Evolutionary conservation across 2,888 invertebrate species (phyloP).

Genomic region (Thereva unica): DNA sequence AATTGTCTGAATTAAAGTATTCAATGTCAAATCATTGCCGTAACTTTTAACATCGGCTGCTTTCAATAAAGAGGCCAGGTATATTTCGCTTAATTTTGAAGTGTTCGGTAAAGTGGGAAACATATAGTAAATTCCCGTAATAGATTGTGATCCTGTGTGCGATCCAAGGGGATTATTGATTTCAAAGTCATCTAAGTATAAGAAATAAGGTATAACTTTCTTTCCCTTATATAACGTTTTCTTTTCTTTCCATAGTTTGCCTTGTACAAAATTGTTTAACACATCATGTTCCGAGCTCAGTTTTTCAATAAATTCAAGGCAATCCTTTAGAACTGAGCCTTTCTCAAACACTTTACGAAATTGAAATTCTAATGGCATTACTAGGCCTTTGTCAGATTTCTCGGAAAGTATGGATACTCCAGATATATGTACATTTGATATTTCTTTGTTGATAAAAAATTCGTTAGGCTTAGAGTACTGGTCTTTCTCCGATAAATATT

Average conservation of each 20-base stretch:
- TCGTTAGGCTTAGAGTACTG: slow-evolving; percentile 5
- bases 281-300: background rate
- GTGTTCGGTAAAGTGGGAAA: slow-evolving; percentile 20
- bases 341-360: slow-evolving; percentile 33
- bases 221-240: slow-evolving; percentile 7
- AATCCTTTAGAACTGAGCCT: slow-evolving; percentile 14
- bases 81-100: slow-evolving; percentile 23
- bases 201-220: slow-evolving; percentile 15
- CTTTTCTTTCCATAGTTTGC: slow-evolving; percentile 34
- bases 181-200: background rate
- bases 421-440: slow-evolving; percentile 1
- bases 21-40: slow-evolving; percentile 18
- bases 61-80: slow-evolving; percentile 23
- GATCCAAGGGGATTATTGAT: slow-evolving; percentile 34
- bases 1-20: slow-evolving; percentile 12
- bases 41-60: slow-evolving; percentile 20
- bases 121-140: slow-evolving; percentile 23
- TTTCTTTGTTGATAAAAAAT: slow-evolving; percentile 28
- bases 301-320: slow-evolving; percentile 1
- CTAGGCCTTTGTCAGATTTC: slow-evolving; percentile 28
- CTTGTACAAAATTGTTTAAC: slow-evolving; percentile 20
- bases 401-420: slow-evolving; percentile 7
- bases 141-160: slow-evolving; percentile 20
- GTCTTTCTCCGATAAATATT: slow-evolving; percentile 14
- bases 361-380: slow-evolving; percentile 32